Evolutionary conservation across 1,140 invertebrate genomes (phyloP), one percentile per base, ranked within the genome.

Genomic region (Proales similis): DNA sequence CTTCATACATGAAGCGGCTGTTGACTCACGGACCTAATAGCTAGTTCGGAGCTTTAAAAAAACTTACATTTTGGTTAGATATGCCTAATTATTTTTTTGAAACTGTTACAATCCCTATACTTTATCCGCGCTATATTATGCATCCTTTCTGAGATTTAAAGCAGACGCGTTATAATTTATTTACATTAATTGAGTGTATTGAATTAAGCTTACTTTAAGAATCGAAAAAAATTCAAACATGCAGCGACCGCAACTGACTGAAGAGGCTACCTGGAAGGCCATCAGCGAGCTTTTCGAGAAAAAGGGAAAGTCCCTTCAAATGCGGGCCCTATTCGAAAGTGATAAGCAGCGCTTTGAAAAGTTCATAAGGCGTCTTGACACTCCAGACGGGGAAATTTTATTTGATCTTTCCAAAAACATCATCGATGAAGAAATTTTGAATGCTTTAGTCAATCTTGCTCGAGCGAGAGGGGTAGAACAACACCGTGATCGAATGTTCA

Each of bases 401-500:
- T 63, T 63, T 14, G 61, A 63, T 63, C 49, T 45, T 38, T 63
- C 61, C 19, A 63, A 63, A 63, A 63, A 63, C 49, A 48, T 63
- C 9, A 48, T 63, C 11, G 43, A 63, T 26, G 11, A 63, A 22
- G 61, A 63, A 33, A 39, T 63, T 36, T 17, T 63, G 12, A 9
- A 63, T 45, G 45, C 17, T 26, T 36, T 63, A 39, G 6, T 63
- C 29, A 1, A 33, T 24, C 20, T 62, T 7, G 91, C 90, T 2
- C 83, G 82, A 71, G 82, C 82, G 27, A 79, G 91, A 4, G 83
- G 87, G 69, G 83, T 98, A 29, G 86, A 88, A 74, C 77, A 82
- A 65, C 86, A 88, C 12, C 81, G 91, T 68, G 82, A 89, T 78
- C 86, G 85, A 27, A 96, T 99, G 92, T 97, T 98, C 73, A 71